Evolutionary conservation across 2,888 invertebrate species (phyloP).

Genomic region (Tromatobia lineatoria): DNA sequence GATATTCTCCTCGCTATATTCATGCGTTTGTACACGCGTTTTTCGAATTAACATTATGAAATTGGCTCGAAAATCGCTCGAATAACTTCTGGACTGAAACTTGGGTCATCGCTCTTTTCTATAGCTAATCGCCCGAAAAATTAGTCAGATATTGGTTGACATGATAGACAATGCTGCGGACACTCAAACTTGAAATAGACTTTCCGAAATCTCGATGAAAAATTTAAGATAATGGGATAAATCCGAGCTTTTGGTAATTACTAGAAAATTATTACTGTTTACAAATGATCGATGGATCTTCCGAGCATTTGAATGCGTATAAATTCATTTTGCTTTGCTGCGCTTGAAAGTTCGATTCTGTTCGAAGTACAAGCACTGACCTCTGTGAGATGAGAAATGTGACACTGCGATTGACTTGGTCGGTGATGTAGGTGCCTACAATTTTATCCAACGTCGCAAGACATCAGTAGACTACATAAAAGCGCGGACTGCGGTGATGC

Average conservation of each 20-base stretch:
- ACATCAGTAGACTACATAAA: neutral
- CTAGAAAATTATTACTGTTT: neutral
- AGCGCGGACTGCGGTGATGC: neutral
- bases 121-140: neutral
- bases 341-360: neutral
- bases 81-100: neutral
- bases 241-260: neutral
- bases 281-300: neutral
- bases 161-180: neutral
- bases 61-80: neutral
- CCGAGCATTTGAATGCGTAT: neutral
- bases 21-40: neutral
- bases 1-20: neutral
- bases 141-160: neutral
- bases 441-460: neutral
- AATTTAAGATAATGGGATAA: neutral
- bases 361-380: neutral
- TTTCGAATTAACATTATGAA: constrained; percentile 8
- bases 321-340: neutral
- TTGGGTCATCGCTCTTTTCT: neutral
- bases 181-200: neutral
- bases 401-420: neutral
- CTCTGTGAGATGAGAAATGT: constrained; percentile 7
- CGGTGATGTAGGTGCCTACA: neutral
- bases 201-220: neutral